Evolutionary conservation across 2,888 invertebrate species (phyloP), one percentile per base, ranked within the genome.

Genomic region (Drosophila tripunctata): DNA sequence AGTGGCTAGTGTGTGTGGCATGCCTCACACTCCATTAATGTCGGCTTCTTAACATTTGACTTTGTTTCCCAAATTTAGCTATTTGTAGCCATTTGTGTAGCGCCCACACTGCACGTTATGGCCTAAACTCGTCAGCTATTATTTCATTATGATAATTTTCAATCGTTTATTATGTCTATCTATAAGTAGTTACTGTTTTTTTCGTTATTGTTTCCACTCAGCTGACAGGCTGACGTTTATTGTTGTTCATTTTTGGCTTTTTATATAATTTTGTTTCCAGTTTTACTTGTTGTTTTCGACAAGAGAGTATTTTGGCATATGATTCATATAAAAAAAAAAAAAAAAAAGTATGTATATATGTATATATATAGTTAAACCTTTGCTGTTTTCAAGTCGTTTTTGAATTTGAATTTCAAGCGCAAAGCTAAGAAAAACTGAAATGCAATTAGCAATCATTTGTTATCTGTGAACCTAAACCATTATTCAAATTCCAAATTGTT

Each of bases 381-480:
- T 10, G 27, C 27, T 3, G 27, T 3, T 10, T 27, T 27, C 8
- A 27, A 10, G 8, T 24, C 8, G 4, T 47, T 21, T 7, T 50
- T 15, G 8, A 6, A 31, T 41, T 61, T 24, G 14, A 12, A 22
- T 50, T 40, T 38, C 8, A 6, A 22, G 17, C 21, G 33, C 19
- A 57, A 50, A 10, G 35, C 17, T 15, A 47, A 69, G 12, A 43
- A 51, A 35, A 54, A 64, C 40, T 47, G n/a, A 70, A 75, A 63
- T 78, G 75, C 87, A 81, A 84, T 81, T 77, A 86, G 48, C 73
- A 54, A 57, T 55, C 57, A 64, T 66, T 86, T 80, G 68, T 82
- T 85, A 62, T 82, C 72, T 65, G 35, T 21, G 33, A 33, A 52
- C 44, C n/a, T 24, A 33, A 68, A 54, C 41, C 15, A 41, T 66